phyloP scores from a whole-genome alignment of 1,140 invertebrate species.

The Halesus radiatus region DNA sequence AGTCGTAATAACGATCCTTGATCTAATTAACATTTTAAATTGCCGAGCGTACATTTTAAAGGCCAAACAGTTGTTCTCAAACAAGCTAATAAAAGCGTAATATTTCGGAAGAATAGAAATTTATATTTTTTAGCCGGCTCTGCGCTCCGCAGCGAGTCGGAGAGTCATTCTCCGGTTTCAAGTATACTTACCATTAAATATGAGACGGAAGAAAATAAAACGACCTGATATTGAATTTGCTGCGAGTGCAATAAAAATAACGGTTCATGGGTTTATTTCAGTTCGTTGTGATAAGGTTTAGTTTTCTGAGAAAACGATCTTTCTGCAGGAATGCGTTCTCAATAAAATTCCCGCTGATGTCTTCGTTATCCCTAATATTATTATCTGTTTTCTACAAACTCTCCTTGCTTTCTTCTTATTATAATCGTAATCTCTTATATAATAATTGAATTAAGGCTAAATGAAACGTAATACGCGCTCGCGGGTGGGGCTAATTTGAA shows the following conservation, averaged over 20 bases:
- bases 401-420: too few species aligned
- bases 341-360: neutral
- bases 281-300: neutral
- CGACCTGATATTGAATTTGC: constrained; percentile 27
- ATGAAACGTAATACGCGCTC: too few species aligned
- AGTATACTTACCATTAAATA: constrained; percentile 8
- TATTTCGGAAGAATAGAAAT: neutral
- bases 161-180: neutral
- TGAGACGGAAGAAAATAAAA: neutral
- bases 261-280: constrained; percentile 13
- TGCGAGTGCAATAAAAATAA: constrained; percentile 16
- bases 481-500: too few species aligned
- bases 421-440: too few species aligned
- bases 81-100: neutral
- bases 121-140: neutral
- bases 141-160: too few species aligned
- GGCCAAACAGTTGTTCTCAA: neutral
- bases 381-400: too few species aligned
- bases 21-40: too few species aligned
- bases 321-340: constrained; percentile 2
- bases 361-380: neutral
- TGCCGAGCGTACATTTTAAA: too few species aligned
- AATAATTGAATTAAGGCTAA: too few species aligned
- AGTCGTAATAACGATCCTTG: too few species aligned
- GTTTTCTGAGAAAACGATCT: constrained; percentile 6